These are phyloP conservation scores for Homalodisca vitripennis DNA, from an alignment of 1,140 invertebrate genomes.

Conservation along the genomic window DNA sequence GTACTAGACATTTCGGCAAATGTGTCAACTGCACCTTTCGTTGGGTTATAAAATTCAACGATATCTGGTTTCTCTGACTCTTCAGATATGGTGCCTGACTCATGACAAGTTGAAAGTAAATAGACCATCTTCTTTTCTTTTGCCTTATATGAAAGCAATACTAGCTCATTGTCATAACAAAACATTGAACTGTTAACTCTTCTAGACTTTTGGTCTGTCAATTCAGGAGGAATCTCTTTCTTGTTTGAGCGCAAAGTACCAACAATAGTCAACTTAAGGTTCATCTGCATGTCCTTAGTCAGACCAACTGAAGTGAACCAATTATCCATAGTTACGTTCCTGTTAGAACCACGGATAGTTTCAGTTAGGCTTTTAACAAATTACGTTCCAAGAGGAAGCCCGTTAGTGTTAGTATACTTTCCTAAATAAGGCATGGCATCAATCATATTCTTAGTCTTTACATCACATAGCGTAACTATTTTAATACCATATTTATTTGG, in stretches of 20 bases:
- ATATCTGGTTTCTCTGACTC: slow-evolving; percentile 41
- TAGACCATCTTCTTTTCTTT: slow-evolving; percentile 45
- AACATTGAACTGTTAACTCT: slow-evolving; percentile 23
- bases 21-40: slow-evolving; percentile 44
- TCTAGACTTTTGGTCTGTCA: background rate
- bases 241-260: slow-evolving; percentile 37
- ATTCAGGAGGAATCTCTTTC: slow-evolving; percentile 33
- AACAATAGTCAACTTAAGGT: slow-evolving; percentile 34
- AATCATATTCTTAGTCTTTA: slow-evolving; percentile 38
- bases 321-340: slow-evolving; percentile 49
- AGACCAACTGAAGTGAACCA: slow-evolving; percentile 48
- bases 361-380: slow-evolving; percentile 32
- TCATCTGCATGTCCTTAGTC: slow-evolving; percentile 41
- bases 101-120: slow-evolving; percentile 45
- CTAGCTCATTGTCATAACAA: slow-evolving; percentile 44
- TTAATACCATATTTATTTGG: slow-evolving; percentile 43
- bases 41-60: slow-evolving; percentile 42
- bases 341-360: slow-evolving; percentile 38
- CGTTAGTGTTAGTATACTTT: slow-evolving; percentile 29
- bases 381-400: slow-evolving; percentile 14
- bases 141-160: slow-evolving; percentile 45
- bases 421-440: slow-evolving; percentile 40
- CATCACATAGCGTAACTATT: slow-evolving; percentile 39
- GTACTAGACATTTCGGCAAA: slow-evolving; percentile 43
- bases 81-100: slow-evolving; percentile 34